Base-by-base conservation (phyloP, 2,797 vertebrate species). In the Crax fasciolata region DNA sequence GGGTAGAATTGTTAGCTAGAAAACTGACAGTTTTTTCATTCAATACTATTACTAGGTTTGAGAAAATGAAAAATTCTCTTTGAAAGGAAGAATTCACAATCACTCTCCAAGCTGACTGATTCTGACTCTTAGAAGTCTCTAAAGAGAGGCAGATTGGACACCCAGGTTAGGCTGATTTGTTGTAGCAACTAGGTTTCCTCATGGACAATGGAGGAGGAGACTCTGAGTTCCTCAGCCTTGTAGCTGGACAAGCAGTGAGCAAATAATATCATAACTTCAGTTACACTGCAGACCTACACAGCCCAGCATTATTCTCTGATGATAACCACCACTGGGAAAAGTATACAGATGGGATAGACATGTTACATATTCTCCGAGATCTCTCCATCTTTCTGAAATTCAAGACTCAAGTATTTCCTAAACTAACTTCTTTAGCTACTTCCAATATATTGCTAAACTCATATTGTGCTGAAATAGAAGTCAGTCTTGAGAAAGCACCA, bases 341-440 rank as follows among this genome's bases (percentile, higher is more conserved):
- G 5, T 55, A 17, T 54, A 54, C 7, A 79, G n/a, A 79, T 67
- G 5, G 52, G 15, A 54, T 6, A 59, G 7, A 39, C 2, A 0
- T 32, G 6, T 79, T 8, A 6, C 38, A 49, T 13, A 4, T 52
- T 18, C 18, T 86, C 23, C 38, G 68, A 52, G 48, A 67, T 17
- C n/a, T 91, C 55, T 74, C 32, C 62, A 82, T n/a, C n/a, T 87
- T 73, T 75, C 48, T 82, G 61, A 79, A 89, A 67, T 59, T 24
- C 71, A 38, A 48, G 7, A 43, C 13, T 92, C 16, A 35, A 48
- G 1, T 51, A 32, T 49, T 79, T 82, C 39, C 72, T 67, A 23
- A 68, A 54, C 12, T 16, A 49, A 19, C 10, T 9, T 32, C 21
- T 57, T 81, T 55, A 67, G 35, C 39, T 39, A 35, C 18, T 74